Evolutionary conservation across 2,113 vertebrate genomes (phyloP).

Genomic region (Limnothrissa miodon): DNA sequence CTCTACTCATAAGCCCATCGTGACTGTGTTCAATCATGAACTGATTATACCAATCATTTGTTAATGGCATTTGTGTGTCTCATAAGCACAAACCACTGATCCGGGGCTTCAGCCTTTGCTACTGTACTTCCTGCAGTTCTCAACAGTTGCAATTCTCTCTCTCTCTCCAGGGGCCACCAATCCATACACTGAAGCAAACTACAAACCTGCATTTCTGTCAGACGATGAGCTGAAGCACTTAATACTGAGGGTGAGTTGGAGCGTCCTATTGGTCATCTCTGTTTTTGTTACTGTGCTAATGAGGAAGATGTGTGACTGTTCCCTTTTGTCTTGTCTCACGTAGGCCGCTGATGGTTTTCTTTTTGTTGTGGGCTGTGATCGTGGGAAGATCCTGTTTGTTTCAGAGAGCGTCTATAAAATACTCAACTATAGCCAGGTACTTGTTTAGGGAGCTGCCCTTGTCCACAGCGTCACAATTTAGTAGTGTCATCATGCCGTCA

Average conservation of each 20-base stretch:
- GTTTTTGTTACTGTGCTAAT: neutral
- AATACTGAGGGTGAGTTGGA: slow-evolving; percentile 88
- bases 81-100: neutral
- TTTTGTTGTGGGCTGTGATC: slow-evolving; percentile 97
- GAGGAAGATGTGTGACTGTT: neutral
- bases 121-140: neutral
- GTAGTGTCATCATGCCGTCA: neutral
- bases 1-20: neutral
- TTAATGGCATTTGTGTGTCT: neutral
- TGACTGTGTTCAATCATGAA: neutral
- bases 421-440: slow-evolving; percentile 98
- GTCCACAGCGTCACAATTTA: neutral
- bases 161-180: slow-evolving; percentile 84
- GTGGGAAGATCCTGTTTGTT: slow-evolving; percentile 97
- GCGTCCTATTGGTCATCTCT: neutral
- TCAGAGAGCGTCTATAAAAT: slow-evolving; percentile 99
- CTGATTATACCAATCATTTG: neutral
- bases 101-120: neutral
- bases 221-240: slow-evolving; percentile 98
- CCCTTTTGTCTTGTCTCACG: slow-evolving; percentile 13
- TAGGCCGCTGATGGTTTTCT: slow-evolving; percentile 98
- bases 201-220: slow-evolving; percentile 96
- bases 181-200: slow-evolving; percentile 97
- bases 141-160: slow-evolving; percentile 14
- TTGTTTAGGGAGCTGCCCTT: slow-evolving; percentile 36